Base-by-base conservation (phyloP, 2,888 invertebrate genomes). In the Metacarcinus magister region DNA sequence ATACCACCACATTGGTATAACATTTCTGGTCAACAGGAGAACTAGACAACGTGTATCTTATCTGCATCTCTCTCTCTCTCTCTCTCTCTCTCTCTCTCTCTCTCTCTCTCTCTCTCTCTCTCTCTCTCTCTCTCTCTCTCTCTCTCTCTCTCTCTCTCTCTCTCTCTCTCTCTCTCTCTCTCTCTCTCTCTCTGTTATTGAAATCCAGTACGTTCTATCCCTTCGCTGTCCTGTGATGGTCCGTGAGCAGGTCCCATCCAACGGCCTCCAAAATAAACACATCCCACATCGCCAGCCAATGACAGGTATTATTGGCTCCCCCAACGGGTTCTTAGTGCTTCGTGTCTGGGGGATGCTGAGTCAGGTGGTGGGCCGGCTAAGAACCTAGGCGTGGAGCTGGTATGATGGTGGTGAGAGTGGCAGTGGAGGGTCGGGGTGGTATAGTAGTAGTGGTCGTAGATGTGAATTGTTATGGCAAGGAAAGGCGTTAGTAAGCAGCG, bases 81-180 rank as follows among this genome's bases (percentile, higher is more conserved):
- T 54, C 54, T 48, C 48, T 48, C 48, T 48, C 48, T 48, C 48
- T 48, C 67, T 67, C 67, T 67, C 67, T 67, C 67, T 67, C 60
- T 67, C 60, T 67, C 60, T 67, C 60, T 67, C 60, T 67, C 60
- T 60, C 60, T 67, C 60, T 67, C 67, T 67, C 67, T 67, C 67
- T 67, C 67, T 67, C 67, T 67, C 67, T 67, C 67, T 67, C 67
- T 67, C 67, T 67, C 67, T 67, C 67, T 67, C 67, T 67, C 67
- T 67, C 67, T 67, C 67, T 67, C n/a, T 67, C 67, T 67, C 67
- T 67, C 67, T 67, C 67, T n/a, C 2, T 54, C 54, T 67, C 60
- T 67, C 60, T 67, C 60, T 67, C 67, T 67, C 67, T 67, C 67
- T 67, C 67, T 67, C 67, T 67, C 67, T 67, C 67, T 67, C 67